Evolutionary conservation across 2,888 invertebrate genomes (phyloP).

Genomic region (Acleris emargana): DNA sequence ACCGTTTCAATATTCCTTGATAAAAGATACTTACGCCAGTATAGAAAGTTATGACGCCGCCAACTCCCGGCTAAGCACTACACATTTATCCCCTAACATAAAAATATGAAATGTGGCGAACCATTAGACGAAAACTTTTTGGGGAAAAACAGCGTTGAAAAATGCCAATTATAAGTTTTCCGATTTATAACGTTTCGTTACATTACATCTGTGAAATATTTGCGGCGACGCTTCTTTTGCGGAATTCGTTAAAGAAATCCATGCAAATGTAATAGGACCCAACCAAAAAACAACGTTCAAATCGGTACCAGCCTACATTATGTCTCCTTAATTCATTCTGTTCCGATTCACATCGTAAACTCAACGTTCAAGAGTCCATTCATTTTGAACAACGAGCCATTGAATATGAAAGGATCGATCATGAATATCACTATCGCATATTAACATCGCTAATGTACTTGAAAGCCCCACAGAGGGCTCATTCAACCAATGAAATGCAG

Average conservation of each 20-base stretch:
- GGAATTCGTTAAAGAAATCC: conserved; percentile 23
- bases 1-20: conserved; percentile 28
- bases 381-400: conserved; percentile 49
- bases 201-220: conserved; percentile 33
- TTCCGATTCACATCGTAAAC: conserved; percentile 44
- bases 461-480: conserved; percentile 58
- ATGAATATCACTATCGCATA: conserved; percentile 68
- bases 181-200: conserved; percentile 32
- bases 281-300: conserved; percentile 15
- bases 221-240: conserved; percentile 20
- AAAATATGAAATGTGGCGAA: conserved; percentile 1
- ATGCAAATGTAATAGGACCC: conserved; percentile 20
- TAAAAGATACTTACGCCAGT: conserved; percentile 22
- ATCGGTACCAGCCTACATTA: conserved; percentile 27
- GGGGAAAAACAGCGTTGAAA: conserved; percentile 22
- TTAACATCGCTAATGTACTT: conserved; percentile 75
- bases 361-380: conserved; percentile 43
- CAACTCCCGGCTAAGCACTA: neutral
- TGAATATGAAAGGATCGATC: conserved; percentile 65
- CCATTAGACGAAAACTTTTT: neutral
- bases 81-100: neutral
- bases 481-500: conserved; percentile 65
- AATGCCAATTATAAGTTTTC: conserved; percentile 34
- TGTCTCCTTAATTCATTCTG: conserved; percentile 40
- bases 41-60: conserved; percentile 17